Conservation (phyloP, 2,113 vertebrate genomes). For the Tragelaphus imberbis region DNA sequence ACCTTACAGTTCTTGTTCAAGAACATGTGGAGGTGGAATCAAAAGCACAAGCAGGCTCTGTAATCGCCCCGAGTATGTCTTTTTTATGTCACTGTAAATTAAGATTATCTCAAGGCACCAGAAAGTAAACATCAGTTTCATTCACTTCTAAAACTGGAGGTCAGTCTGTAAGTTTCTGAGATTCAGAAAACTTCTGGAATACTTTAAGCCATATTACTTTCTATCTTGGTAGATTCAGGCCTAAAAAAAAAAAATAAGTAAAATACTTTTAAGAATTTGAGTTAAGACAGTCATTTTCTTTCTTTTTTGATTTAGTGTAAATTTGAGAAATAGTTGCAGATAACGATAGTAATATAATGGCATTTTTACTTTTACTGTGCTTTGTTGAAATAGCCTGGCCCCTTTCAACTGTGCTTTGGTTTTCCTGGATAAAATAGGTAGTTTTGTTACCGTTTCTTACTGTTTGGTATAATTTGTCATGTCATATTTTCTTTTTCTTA, state of each 20-base stretch:
- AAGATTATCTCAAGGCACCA: conserved; percentile 37
- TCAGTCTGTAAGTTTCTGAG: conserved; percentile 24
- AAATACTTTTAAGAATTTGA: not conserved
- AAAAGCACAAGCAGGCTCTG: conserved; percentile 90
- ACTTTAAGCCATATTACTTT: not conserved
- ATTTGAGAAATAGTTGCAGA: not conserved
- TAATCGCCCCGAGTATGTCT: conserved; percentile 92
- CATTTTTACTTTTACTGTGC: not conserved
- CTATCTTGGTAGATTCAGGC: not conserved
- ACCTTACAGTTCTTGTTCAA: conserved; percentile 91
- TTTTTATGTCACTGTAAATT: conserved; percentile 68
- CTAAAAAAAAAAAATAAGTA: not conserved
- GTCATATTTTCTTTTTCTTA: not conserved
- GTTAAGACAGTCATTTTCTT: not conserved
- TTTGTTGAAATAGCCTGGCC: not conserved
- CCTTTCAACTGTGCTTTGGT: not conserved
- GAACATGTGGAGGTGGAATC: conserved; percentile 96
- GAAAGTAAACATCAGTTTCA: conserved; percentile 44
- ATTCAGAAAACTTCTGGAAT: conserved; percentile 8
- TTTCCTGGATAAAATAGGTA: not conserved
- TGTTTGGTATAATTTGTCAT: not conserved
- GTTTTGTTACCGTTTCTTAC: not conserved
- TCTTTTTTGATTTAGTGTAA: not conserved
- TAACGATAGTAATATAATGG: not conserved
- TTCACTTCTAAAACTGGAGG: conserved; percentile 23